Evolutionary conservation across 2,888 invertebrate genomes (phyloP).

Genomic region (Papilio gigon): DNA sequence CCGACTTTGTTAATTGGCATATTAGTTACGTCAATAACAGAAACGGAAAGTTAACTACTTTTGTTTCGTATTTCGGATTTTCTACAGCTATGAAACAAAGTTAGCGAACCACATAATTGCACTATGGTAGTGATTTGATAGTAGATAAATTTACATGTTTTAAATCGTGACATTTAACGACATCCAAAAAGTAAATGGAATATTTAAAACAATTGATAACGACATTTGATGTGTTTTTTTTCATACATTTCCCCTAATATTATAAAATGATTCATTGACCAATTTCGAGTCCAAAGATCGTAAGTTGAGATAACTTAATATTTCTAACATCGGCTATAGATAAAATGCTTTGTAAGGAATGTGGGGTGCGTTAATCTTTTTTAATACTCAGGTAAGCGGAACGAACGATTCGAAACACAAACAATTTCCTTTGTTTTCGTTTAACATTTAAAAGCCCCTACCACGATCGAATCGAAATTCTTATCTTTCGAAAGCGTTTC

Average conservation of each 20-base stretch:
- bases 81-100: not conserved
- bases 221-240: not conserved
- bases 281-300: constrained; percentile 30
- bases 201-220: not conserved
- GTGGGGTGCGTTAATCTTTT: constrained; percentile 39
- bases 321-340: constrained; percentile 35
- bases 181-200: not conserved
- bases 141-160: too few species aligned
- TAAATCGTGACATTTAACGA: too few species aligned
- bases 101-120: not conserved
- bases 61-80: not conserved
- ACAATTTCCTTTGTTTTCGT: constrained; percentile 46
- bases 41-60: not conserved
- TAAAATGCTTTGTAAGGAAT: constrained; percentile 39
- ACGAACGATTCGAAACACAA: constrained; percentile 43
- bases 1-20: constrained; percentile 7
- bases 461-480: constrained; percentile 50
- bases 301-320: constrained; percentile 34
- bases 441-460: constrained; percentile 46
- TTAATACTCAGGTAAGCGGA: constrained; percentile 42
- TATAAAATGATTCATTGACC: constrained; percentile 19
- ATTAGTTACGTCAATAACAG: constrained; percentile 22
- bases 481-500: constrained; percentile 52
- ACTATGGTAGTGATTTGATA: not conserved
- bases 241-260: not conserved